Conservation (phyloP, 2,797 vertebrate genomes). For the Menidia menidia region DNA sequence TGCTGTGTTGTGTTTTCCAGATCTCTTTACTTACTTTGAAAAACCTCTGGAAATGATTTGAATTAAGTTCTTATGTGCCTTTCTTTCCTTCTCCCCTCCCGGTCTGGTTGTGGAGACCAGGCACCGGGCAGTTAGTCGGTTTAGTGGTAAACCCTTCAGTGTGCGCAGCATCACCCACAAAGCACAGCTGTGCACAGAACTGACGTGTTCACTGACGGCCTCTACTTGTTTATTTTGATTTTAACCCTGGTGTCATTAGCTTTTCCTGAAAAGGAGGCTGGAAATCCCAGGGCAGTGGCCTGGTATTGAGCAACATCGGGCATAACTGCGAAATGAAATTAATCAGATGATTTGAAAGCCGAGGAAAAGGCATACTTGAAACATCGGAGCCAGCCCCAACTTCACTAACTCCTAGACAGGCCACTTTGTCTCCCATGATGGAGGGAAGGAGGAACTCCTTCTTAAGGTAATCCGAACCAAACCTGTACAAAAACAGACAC, state of each 20-base stretch:
- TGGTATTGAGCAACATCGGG: background rate
- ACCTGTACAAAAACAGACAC: conserved; percentile 70
- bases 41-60: background rate
- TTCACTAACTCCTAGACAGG: conserved; percentile 89
- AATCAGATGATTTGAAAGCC: conserved; percentile 1
- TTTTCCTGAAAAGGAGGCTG: background rate
- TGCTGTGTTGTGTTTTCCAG: background rate
- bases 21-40: background rate
- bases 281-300: conserved; percentile 4
- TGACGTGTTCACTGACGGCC: background rate
- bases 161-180: too few relatives aligned
- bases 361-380: conserved; percentile 80
- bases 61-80: background rate
- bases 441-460: conserved; percentile 85
- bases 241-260: background rate
- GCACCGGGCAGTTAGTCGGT: too few relatives aligned
- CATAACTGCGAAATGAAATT: conserved; percentile 15
- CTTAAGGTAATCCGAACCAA: conserved; percentile 87
- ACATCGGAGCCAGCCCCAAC: conserved; percentile 88
- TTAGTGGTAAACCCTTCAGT: too few relatives aligned
- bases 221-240: background rate
- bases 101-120: background rate
- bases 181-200: background rate
- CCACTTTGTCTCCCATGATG: conserved; percentile 87
- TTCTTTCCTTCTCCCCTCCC: background rate